phyloP scores from a whole-genome alignment of 2,888 invertebrate species.

The Tipula helvola region DNA sequence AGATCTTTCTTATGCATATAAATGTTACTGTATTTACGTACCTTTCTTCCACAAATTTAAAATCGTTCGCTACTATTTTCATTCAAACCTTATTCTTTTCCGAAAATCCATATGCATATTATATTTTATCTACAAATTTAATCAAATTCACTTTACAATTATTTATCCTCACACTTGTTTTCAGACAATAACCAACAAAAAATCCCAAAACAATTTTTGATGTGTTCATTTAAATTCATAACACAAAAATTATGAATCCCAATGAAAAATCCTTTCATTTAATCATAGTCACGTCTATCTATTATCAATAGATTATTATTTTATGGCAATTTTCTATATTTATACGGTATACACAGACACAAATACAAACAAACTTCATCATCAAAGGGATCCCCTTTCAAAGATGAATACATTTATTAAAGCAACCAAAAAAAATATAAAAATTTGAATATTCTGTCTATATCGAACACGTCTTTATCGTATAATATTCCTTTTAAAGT shows the following conservation, averaged over 20 bases:
- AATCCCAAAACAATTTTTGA: background rate
- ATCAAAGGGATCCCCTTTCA: background rate
- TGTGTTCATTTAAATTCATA: background rate
- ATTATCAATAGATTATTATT: background rate
- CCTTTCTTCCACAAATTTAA: background rate
- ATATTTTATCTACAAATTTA: background rate
- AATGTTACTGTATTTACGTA: background rate
- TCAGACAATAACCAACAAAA: background rate
- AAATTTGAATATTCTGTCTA: background rate
- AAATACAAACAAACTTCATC: background rate
- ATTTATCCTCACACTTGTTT: background rate
- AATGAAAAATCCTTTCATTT: conserved; percentile 6
- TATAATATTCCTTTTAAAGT: background rate
- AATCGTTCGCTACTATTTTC: background rate
- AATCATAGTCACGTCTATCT: conserved; percentile 6
- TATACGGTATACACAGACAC: background rate
- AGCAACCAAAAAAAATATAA: background rate
- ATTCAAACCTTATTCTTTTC: background rate
- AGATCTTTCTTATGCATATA: too few species aligned
- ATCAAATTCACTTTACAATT: background rate
- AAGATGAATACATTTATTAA: background rate
- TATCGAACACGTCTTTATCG: background rate
- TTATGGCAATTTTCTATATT: background rate
- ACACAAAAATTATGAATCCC: background rate
- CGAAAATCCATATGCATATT: background rate